Evolutionary conservation across 2,113 vertebrate species (phyloP).

Genomic region (Panthera leo): DNA sequence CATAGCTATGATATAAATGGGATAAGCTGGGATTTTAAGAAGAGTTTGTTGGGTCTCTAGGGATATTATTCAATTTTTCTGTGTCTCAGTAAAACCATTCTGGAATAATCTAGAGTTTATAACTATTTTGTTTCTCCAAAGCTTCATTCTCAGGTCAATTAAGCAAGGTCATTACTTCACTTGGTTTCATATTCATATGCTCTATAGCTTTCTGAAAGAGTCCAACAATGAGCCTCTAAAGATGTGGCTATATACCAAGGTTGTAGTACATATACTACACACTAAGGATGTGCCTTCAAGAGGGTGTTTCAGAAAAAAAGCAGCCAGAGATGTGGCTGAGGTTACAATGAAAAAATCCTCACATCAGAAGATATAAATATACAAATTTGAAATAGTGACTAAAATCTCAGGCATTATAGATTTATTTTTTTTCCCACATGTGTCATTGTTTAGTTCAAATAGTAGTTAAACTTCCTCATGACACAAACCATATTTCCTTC

Average conservation of each 20-base stretch:
- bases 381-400: background rate
- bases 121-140: background rate
- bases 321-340: fast-evolving
- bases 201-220: background rate
- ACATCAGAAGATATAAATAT: background rate
- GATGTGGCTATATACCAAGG: background rate
- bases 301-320: background rate
- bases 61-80: background rate
- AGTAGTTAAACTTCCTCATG: no score
- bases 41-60: background rate
- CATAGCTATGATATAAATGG: background rate
- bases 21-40: background rate
- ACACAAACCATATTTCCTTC: no score
- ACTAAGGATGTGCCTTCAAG: background rate
- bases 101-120: background rate
- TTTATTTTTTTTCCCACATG: background rate
- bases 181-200: background rate
- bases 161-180: background rate
- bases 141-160: background rate
- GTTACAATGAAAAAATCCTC: background rate
- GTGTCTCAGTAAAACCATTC: conserved; percentile 1
- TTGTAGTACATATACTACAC: background rate
- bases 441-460: no score
- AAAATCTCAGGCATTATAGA: background rate
- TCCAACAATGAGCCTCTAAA: background rate